Evolutionary conservation across 2,797 vertebrate genomes (phyloP).

Genomic region (Poecilia wingei): DNA sequence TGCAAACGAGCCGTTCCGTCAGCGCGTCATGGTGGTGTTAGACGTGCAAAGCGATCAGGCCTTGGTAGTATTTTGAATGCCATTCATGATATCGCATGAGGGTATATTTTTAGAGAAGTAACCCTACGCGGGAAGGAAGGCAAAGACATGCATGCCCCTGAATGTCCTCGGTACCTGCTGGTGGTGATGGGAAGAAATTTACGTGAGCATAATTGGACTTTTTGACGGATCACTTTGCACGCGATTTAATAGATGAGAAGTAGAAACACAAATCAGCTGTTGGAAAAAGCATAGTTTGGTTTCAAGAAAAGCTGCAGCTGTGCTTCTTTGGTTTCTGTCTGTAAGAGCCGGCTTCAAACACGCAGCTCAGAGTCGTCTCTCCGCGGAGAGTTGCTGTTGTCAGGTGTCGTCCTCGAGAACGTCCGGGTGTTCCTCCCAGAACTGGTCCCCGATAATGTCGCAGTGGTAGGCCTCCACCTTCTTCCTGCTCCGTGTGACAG

Average conservation of each 20-base stretch:
- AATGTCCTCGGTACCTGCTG: neutral
- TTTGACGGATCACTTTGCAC: neutral
- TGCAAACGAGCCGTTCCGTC: neutral
- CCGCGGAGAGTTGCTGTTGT: slow-evolving; percentile 54
- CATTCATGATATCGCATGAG: slow-evolving; percentile 57
- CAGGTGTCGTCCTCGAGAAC: slow-evolving; percentile 85
- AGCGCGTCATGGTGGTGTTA: slow-evolving; percentile 7
- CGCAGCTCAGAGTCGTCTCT: neutral
- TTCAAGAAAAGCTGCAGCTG: neutral
- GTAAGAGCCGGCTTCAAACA: slow-evolving; percentile 8
- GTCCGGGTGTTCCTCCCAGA: slow-evolving; percentile 91
- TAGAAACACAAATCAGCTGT: neutral
- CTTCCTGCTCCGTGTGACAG: slow-evolving; percentile 82
- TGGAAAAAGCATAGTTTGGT: neutral
- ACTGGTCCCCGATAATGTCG: slow-evolving; percentile 91
- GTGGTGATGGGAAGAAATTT: slow-evolving; percentile 1
- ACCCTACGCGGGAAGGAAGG: slow-evolving; percentile 11
- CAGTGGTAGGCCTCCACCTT: slow-evolving; percentile 83
- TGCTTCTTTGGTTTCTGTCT: neutral
- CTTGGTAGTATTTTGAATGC: slow-evolving; percentile 46
- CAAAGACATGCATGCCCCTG: neutral
- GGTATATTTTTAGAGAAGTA: slow-evolving; percentile 45
- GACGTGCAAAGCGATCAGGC: slow-evolving; percentile 18
- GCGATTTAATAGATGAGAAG: slow-evolving; percentile 33
- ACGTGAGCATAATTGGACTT: neutral